Evolutionary conservation across 2,113 vertebrate species (phyloP).

Genomic region (Scatophagus argus): DNA sequence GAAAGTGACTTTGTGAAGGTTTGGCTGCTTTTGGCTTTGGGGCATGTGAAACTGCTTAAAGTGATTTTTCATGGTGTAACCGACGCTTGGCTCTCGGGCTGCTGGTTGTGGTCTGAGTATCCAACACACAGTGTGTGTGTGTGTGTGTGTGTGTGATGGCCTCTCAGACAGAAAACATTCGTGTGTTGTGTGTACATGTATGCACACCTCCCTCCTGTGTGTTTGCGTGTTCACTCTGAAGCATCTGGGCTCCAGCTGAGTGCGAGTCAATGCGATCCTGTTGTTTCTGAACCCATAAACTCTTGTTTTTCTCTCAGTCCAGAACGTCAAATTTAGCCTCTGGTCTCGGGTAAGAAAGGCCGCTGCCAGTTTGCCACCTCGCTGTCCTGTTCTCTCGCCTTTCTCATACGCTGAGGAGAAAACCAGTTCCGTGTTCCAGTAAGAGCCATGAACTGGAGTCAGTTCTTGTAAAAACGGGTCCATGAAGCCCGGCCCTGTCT

Average conservation of each 20-base stretch:
- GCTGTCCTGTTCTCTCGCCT: neutral
- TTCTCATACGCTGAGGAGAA: neutral
- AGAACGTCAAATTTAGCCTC: constrained; percentile 37
- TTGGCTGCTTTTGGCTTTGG: constrained; percentile 31
- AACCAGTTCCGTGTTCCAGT: constrained; percentile 1
- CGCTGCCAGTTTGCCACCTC: constrained; percentile 62
- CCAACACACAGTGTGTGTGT: constrained; percentile 34
- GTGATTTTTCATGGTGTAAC: constrained; percentile 44
- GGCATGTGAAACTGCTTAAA: constrained; percentile 53
- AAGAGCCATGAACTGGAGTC: neutral
- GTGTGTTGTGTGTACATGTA: too few relatives aligned
- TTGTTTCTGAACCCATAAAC: constrained; percentile 52
- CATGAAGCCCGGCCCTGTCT: constrained; percentile 1
- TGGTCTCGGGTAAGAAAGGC: constrained; percentile 64
- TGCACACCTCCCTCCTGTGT: too few relatives aligned
- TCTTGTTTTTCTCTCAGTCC: constrained; percentile 52
- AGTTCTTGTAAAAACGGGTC: constrained; percentile 18
- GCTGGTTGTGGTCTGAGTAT: constrained; percentile 55
- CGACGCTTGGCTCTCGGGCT: constrained; percentile 41
- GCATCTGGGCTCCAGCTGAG: constrained; percentile 74
- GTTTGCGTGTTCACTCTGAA: neutral
- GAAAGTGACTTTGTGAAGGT: constrained; percentile 42
- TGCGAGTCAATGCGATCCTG: constrained; percentile 8
- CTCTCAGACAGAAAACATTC: too few relatives aligned
- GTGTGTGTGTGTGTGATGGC: neutral